phyloP scores from a whole-genome alignment of 2,888 invertebrate genomes.

The Liposcelis brunnea region DNA sequence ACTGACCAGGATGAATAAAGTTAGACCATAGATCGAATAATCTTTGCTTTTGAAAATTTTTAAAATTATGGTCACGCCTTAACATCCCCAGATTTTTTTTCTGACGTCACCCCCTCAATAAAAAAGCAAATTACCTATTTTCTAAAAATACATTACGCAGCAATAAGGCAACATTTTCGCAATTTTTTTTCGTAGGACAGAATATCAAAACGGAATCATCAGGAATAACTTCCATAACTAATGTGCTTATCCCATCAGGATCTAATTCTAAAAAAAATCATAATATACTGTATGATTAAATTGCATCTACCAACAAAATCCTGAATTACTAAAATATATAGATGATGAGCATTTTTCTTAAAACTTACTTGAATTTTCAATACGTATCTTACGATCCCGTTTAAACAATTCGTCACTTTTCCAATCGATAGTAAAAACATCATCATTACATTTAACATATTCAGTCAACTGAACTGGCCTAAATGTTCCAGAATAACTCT shows the following conservation, averaged over 20 bases:
- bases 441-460: constrained; percentile 58
- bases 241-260: constrained; percentile 62
- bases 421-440: constrained; percentile 32
- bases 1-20: too few relatives aligned
- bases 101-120: too few relatives aligned
- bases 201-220: constrained; percentile 70
- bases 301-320: too few relatives aligned
- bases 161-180: constrained; percentile 73
- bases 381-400: constrained; percentile 25
- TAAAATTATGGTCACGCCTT: too few relatives aligned
- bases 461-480: constrained; percentile 75
- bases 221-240: constrained; percentile 69
- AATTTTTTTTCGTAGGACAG: constrained; percentile 83
- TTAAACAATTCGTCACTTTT: constrained; percentile 34
- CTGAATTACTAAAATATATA: too few relatives aligned
- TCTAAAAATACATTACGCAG: constrained; percentile 48
- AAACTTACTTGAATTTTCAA: too few relatives aligned
- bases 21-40: too few relatives aligned
- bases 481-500: constrained; percentile 68
- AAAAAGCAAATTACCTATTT: too few relatives aligned
- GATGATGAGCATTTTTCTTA: too few relatives aligned
- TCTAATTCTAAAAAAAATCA: constrained; percentile 34
- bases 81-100: too few relatives aligned
- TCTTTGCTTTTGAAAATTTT: too few relatives aligned
- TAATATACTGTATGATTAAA: too few relatives aligned